Evolutionary conservation across 2,888 invertebrate genomes (phyloP), one percentile per base, ranked within the genome.

Genomic region (Andrena camellia): DNA sequence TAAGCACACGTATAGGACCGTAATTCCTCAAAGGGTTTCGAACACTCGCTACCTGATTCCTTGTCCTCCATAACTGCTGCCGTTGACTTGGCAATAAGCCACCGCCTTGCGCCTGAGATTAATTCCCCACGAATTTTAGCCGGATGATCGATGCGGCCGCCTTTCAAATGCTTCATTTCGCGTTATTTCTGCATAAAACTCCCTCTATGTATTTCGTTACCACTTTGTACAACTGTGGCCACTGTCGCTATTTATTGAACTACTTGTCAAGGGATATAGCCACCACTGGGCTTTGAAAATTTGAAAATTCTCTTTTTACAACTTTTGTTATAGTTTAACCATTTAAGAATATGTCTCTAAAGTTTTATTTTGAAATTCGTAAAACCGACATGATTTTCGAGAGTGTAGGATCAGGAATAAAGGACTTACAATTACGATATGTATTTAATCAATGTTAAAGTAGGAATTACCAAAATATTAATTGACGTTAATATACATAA

Each of bases 21-120:
- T 88, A 86, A 88, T 87, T 83, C 74, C 86, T 88, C 88, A 88
- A 87, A 87, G 87, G 88, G 66, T 73, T 70, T 73, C 83, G 78
- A 86, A 81, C 79, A 33, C 79, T 85, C 74, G 77, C 69, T 63
- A 75, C 82, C 86, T 73, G 83, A 86, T 86, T 88, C 88, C 86
- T 87, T 88, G 80, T 80, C 79, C 73, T 85, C 86, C 73, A 78
- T 80, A 80, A 77, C 70, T 71, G 80, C 83, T 80, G 86, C 73
- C 86, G 83, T 88, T 88, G 80, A 78, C 88, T 81, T 86, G 86
- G 88, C 86, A 88, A 86, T 87, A 87, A 87, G 88, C 88, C 88
- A 86, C 71, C 75, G 78, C 10, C 57, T 86, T 76, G 75, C 73
- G 83, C 57, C 86, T 54, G 66, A 86, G 81, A 87, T 88, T 88